These are phyloP conservation scores for Agelas oroides DNA, from an alignment of 37 sponge, comb jelly and placozoan species.

Conservation along the genomic window DNA sequence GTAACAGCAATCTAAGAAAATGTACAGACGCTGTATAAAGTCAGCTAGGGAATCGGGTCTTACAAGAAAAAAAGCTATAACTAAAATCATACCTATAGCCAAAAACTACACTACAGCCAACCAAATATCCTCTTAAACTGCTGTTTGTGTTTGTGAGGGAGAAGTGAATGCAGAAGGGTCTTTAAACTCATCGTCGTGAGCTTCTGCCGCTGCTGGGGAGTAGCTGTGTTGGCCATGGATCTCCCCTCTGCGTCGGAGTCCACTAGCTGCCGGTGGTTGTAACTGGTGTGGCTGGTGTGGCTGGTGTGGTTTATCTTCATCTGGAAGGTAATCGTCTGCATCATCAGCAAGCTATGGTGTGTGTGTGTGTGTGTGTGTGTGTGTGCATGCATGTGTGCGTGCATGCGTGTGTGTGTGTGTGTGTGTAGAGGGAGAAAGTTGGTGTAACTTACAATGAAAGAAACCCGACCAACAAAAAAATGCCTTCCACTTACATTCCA, in stretches of 20 bases:
- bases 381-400: conserved; percentile 31
- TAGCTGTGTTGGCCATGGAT: background rate
- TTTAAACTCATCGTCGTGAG: background rate
- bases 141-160: no score
- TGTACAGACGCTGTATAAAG: no score
- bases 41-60: background rate
- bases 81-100: background rate
- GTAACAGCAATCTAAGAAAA: no score
- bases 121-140: no score
- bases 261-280: background rate
- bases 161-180: background rate
- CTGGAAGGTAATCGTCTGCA: conserved; percentile 60
- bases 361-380: conserved; percentile 47
- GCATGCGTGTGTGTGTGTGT: conserved; percentile 29
- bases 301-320: background rate
- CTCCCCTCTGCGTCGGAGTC: conserved; percentile 5
- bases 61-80: background rate
- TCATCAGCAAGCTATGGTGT: conserved; percentile 62
- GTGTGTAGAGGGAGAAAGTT: no score
- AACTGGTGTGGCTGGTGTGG: background rate
- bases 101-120: background rate
- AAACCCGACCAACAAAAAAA: no score
- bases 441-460: no score
- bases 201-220: background rate
- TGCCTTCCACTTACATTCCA: conserved; percentile 39